Base-by-base conservation (phyloP, 2,888 invertebrate genomes). In the Clunio marinus region DNA sequence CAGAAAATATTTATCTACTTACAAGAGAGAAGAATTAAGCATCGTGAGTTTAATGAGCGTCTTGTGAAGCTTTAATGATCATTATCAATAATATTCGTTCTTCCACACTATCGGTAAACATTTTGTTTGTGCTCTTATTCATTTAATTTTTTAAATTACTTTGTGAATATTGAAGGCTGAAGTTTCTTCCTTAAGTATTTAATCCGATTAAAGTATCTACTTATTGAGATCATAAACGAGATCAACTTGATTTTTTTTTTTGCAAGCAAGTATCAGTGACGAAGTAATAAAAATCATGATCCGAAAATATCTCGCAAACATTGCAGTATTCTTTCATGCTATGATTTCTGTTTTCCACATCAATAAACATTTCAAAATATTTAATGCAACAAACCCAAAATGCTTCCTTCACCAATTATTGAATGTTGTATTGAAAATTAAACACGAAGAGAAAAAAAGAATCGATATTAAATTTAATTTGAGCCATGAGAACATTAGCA, bases 401-500 rank as follows among this genome's bases (percentile, higher is more conserved):
- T 32, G 60, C 22, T 60, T 60, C 60, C 35, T 60, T 27, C 2
- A 32, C 15, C 60, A 60, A 60, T 60, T 60, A 60, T 27, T 27
- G 58, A 28, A 13, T 27, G 28, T n/a, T 24, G 25, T 25, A 57
- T 24, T 13, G 35, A 20, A 20, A 35, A 27, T 35, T 20, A 60
- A 35, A 41, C 62, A 45, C 17, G 45, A 32, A 41, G 17, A 24
- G 22, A 41, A 8, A 27, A 27, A n/a, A 45, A 41, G 17, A 63
- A 63, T 63, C 62, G 62, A 63, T 63, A 63, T 22, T 32, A 63
- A 63, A 63, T 63, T 63, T 63, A 63, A 63, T 63, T 63, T 63
- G 62, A 32, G 5, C 62, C n/a, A 37, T 45, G 45, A 45, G 62
- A 22, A 63, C 62, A 63, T 63, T 63, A 63, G 62, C 41, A 45